Base-by-base conservation (phyloP, 2,797 vertebrate genomes). In the Sebastolobus alascanus region DNA sequence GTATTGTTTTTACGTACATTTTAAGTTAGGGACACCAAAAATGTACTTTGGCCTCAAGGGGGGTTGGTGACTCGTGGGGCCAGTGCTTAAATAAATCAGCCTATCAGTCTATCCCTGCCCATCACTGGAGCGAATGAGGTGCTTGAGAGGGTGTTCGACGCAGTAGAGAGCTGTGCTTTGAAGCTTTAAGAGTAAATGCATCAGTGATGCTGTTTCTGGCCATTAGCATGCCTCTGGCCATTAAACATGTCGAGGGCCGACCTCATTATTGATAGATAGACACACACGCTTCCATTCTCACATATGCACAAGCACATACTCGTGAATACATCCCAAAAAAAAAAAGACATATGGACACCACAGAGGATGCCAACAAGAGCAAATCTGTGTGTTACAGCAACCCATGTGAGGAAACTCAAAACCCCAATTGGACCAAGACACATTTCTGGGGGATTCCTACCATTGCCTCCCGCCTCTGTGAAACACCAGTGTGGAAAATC, bases 191-290 rank as follows among this genome's bases (percentile, higher is more conserved):
- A 84, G 82, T 85, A 67, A 87, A 86, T 80, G 75, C 74, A 91
- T 89, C 81, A 87, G 29, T 83, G 71, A 66, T 83, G 67, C 71
- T 73, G 80, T 68, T 75, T 73, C 77, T 90, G 82, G 82, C 83
- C 81, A 93, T 93, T 91, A 90, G 88, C 86, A 75, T 83, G 68
- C 63, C 60, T 77, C 83, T 72, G 63, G 86, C 80, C 82, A 90
- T 87, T 90, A 88, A 78, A 89, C 85, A 80, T 80, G 82, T 80
- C 82, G 40, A 75, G 60, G 74, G 38, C 71, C 73, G 50, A 68
- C 80, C 85, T 87, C 84, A 92, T 90, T 89, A 90, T 86, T 82
- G 85, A 92, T 80, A 76, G 78, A 90, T 80, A 60, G 68, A 82
- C 58, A 71, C 33, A 76, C 66, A 65, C 71, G 43, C 68, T 70